Percentiles rank a stretch among this genome's conserved stretches.
Conservation (phyloP, 2,113 vertebrate species). For the Cichladusa arquata region DNA sequence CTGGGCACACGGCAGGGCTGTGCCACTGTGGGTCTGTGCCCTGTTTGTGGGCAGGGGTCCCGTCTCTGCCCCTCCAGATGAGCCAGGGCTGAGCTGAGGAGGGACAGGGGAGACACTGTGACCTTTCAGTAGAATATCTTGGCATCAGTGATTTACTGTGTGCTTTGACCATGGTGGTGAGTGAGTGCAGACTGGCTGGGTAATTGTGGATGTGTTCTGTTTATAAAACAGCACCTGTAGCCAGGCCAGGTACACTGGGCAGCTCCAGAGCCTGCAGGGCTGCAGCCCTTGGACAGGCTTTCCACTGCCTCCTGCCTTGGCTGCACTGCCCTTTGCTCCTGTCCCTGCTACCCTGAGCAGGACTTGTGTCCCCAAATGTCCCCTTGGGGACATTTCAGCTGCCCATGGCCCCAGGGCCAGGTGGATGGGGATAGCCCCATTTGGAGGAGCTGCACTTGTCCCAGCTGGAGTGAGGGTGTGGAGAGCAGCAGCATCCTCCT, state of each 20-base stretch:
- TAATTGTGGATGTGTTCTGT: background rate
- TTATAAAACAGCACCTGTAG: background rate
- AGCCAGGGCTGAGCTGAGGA: accelerated
- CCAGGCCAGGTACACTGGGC: accelerated
- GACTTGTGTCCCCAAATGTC: accelerated
- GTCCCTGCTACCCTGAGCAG: background rate
- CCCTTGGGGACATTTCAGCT: no score
- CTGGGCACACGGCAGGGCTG: background rate
- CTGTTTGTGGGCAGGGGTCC: accelerated
- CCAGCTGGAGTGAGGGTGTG: accelerated
- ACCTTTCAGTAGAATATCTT: background rate
- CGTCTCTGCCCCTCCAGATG: accelerated
- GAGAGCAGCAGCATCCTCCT: accelerated
- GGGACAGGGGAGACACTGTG: background rate
- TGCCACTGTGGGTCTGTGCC: no score
- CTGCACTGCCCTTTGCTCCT: background rate
- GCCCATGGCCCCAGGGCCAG: accelerated
- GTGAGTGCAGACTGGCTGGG: background rate
- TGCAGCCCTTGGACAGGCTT: no score
- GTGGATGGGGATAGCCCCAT: accelerated
- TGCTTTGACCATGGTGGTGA: background rate
- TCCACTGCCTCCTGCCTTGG: no score
- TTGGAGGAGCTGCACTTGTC: background rate
- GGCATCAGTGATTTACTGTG: background rate
- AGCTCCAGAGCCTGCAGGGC: background rate